Conservation (phyloP, 2,888 invertebrate genomes). For the Amphipyra berbera region DNA sequence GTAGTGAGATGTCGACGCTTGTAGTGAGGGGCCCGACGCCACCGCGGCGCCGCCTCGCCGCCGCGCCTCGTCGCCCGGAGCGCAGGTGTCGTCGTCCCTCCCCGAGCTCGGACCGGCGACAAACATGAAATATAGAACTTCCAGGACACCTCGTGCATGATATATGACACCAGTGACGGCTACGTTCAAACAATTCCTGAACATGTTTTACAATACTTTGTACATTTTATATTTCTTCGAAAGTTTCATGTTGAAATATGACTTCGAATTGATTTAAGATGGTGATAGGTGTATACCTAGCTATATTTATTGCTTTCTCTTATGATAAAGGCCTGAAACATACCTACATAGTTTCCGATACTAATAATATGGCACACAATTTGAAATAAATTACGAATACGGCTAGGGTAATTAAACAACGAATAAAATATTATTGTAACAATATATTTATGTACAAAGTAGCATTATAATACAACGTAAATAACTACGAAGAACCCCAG, state of each 20-base stretch:
- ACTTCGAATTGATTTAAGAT: background rate
- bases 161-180: slow-evolving; percentile 75
- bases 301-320: too few relatives aligned
- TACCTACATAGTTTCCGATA: too few relatives aligned
- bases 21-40: slow-evolving; percentile 29
- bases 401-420: slow-evolving; percentile 62
- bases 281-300: background rate
- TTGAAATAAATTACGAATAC: too few relatives aligned
- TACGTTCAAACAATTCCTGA: slow-evolving; percentile 66
- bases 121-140: slow-evolving; percentile 79
- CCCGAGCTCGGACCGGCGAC: slow-evolving; percentile 65
- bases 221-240: slow-evolving; percentile 54
- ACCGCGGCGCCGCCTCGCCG: slow-evolving; percentile 8
- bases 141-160: slow-evolving; percentile 75
- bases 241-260: slow-evolving; percentile 3
- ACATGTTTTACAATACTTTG: slow-evolving; percentile 61
- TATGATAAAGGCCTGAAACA: too few relatives aligned
- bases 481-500: slow-evolving; percentile 70
- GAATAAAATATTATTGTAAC: slow-evolving; percentile 80
- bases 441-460: slow-evolving; percentile 87
- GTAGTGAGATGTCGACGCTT: slow-evolving; percentile 46
- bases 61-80: slow-evolving; percentile 46
- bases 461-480: slow-evolving; percentile 80
- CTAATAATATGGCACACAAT: too few relatives aligned
- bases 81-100: slow-evolving; percentile 71